Evolutionary conservation across 2,797 vertebrate genomes (phyloP), one percentile per base, ranked within the genome.

Genomic region (Trachurus trachurus): DNA sequence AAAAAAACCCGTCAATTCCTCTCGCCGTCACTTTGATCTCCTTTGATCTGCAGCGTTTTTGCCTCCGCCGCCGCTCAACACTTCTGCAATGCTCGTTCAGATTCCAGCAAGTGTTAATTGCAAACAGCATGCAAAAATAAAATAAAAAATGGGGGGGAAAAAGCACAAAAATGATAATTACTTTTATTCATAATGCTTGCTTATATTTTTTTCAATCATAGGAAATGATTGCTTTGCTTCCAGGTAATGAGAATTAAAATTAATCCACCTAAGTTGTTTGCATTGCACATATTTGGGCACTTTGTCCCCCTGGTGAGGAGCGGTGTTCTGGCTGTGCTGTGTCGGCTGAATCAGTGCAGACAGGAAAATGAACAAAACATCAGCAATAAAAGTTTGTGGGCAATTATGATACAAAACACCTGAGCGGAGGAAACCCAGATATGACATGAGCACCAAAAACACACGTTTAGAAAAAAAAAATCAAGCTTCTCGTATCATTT

Each of bases 211-310:
- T 29, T 44, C 47, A 66, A 72, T 81, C 79, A 77, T 74, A 87
- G 37, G 83, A 89, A 87, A 89, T 88, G 71, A 93, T 94, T 88
- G 85, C 88, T 91, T 91, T 84, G 90, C 94, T 93, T 89, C 80
- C 78, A 94, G 92, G 92, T 91, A 91, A 90, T 87, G 82, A 88
- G 81, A 93, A 92, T 90, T 86, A 67, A 92, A 92, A 92, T 89
- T 39, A 91, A 89, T 92, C 85, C 69, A 88, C 78, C 83, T 85
- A 84, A 89, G 82, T 93, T 91, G 87, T 93, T 94, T 93, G 90
- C 84, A 83, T 88, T 82, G 86, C 86, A 88, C 81, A 74, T 90
- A 86, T 89, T 89, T 87, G 76, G 85, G 64, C 69, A 63, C 74
- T 75, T 75, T 82, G 64, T 84, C 71, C 74, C 59, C 71, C 45